Conservation (phyloP, 2,888 invertebrate genomes). For the Drosophila hawaiiensis region DNA sequence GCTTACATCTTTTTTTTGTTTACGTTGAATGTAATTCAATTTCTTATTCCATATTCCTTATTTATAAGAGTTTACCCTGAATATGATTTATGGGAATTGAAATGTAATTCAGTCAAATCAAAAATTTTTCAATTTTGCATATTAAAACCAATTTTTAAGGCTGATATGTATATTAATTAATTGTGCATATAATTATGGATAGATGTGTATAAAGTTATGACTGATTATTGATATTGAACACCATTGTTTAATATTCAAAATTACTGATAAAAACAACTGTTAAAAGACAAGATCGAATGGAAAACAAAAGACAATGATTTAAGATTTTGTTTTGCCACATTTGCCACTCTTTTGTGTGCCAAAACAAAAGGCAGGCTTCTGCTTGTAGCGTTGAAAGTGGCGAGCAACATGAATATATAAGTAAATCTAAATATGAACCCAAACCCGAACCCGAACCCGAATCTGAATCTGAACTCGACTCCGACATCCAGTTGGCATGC, state of each 20-base stretch:
- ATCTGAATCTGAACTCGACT: constrained; percentile 2
- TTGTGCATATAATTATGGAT: neutral
- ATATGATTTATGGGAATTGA: neutral
- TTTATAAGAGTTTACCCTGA: too few species aligned
- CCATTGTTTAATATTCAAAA: constrained; percentile 36
- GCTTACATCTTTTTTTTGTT: neutral
- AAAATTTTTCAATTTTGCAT: neutral
- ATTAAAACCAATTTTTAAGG: neutral
- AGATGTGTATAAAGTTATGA: constrained; percentile 1
- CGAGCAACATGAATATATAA: constrained; percentile 2
- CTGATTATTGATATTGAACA: constrained; percentile 27
- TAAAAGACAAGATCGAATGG: constrained; percentile 20
- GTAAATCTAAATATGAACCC: neutral
- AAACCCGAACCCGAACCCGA: neutral
- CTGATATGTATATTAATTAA: neutral
- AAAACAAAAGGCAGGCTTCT: constrained; percentile 21
- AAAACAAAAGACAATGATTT: constrained; percentile 52
- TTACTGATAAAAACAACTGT: constrained; percentile 19
- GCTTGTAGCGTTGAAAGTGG: constrained; percentile 34
- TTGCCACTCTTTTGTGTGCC: constrained; percentile 24
- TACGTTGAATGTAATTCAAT: neutral
- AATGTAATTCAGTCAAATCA: neutral
- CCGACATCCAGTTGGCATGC: constrained; percentile 1
- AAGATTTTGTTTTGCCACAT: constrained; percentile 33
- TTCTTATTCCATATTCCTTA: neutral